Base-by-base conservation (phyloP, 2,113 vertebrate genomes). In the Anthoscopus minutus region DNA sequence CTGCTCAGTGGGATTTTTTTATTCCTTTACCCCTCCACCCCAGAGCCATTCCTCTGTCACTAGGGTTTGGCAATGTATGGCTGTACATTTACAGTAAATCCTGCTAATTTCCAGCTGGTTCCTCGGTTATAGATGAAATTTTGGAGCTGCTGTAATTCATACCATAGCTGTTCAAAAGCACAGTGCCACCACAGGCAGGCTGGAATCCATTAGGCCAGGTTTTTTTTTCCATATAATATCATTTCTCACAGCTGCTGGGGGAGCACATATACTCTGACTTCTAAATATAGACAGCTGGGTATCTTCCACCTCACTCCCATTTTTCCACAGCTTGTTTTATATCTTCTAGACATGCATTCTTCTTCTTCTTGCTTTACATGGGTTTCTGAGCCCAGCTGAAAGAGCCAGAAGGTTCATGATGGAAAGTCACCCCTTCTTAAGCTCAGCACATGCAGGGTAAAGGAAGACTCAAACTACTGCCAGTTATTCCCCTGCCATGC, bases 161-260 rank as follows among this genome's bases (percentile, higher is more conserved):
- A 27, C 19, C 24, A 38, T 16, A 27, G 15, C 83, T 86, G 28
- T 57, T 92, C 60, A 40, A 70, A 81, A 84, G 31, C 9, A 0
- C 0, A 0, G 24, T 81, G 40, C 38, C 33, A 64, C 35, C 57
- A 58, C 18, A 65, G 65, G 65, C 64, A 65, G 50, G 45, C 78
- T 94, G 78, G 76, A 96, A 94, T n/a, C 40, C 30, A 94, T 95
- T 51, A 92, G 57, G 45, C 42, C 4, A 13, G 14, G 0, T 12
- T 88, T 70, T 69, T 70, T 69, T 79, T 78, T 42, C 45, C 11
- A 9, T 53, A 25, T 7, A 72, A 71, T 80, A 45, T 61, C 85
- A 95, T 84, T 93, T 48, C 56, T 82, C 35, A n/a, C 86, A 93
- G 86, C 78, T 94, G 86, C 69, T 91, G n/a, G 58, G 54, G 38